Percentiles rank a stretch among this genome's conserved stretches.
These are phyloP conservation scores for Nemoura dubitans DNA, from an alignment of 2,888 invertebrate species.

Conservation along the genomic window DNA sequence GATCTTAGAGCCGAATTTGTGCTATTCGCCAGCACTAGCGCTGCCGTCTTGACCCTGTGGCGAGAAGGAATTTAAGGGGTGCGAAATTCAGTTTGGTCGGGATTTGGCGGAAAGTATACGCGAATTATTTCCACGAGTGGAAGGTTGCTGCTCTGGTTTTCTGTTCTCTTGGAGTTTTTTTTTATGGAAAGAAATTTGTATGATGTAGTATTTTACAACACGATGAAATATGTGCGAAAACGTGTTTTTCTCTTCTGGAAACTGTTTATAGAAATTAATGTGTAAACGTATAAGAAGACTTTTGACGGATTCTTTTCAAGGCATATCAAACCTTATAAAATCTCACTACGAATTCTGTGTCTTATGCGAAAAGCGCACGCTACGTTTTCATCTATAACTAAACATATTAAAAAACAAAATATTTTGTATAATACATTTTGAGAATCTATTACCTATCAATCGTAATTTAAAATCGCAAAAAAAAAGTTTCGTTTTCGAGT, in stretches of 20 bases:
- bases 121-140: background rate
- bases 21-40: constrained; percentile 43
- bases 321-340: background rate
- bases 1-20: constrained; percentile 13
- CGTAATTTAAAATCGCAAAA: constrained; percentile 23
- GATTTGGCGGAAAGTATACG: background rate
- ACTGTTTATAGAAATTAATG: background rate
- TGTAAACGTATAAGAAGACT: background rate
- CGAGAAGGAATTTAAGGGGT: background rate
- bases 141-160: background rate
- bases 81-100: background rate
- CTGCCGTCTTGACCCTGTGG: constrained; percentile 44
- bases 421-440: constrained; percentile 8
- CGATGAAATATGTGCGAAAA: background rate
- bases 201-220: background rate
- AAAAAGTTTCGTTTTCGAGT: constrained; percentile 36
- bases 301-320: constrained; percentile 1
- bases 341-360: background rate
- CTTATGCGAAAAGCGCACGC: background rate
- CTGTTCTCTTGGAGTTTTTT: background rate
- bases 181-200: background rate
- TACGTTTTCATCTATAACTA: background rate
- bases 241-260: constrained; percentile 15
- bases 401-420: constrained; percentile 16
- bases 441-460: background rate